Evolutionary conservation across 2,888 invertebrate species (phyloP), one percentile per base, ranked within the genome.

Genomic region (Drosophila acutilabella): DNA sequence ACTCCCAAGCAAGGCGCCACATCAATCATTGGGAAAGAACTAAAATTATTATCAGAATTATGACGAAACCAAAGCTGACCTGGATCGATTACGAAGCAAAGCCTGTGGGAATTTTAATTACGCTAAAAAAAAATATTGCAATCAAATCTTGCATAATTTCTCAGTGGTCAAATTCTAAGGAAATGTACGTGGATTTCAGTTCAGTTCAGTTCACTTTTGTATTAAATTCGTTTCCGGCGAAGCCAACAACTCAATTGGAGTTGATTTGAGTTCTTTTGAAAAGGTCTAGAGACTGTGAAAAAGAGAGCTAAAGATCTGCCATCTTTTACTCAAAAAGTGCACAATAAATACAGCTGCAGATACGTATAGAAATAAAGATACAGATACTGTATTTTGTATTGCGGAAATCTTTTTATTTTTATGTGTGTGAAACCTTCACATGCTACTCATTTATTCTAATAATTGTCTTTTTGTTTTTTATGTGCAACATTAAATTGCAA

Each of bases 381-480:
- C 8, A 8, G 30, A 30, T 30, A 13, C 42, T 62, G 68, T 42
- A 26, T 60, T 38, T 50, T 54, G 51, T 52, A 89, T 30, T 84
- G 83, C 83, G 83, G 83, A 89, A 84, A 81, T 87, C 81, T 64
- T 62, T 74, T 79, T 13, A 81, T 87, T 79, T 64, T 62, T 73
- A 75, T 36, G 13, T 44, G 42, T 56, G 56, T 60, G 11, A 79
- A 84, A 89, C 88, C 89, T 89, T 87, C 85, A 78, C 67, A 70
- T 81, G 60, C 53, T 87, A 30, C 73, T 84, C 74, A 84, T 84
- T 84, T 75, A 78, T 82, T 84, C 79, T 68, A 89, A 89, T 89
- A 81, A 89, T 89, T 89, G 78, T 81, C 80, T 89, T 74, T 78
- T 80, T 67, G 60, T 74, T 65, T 74, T 67, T 67, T 81, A 71